Evolutionary conservation across 2,888 invertebrate genomes (phyloP), one percentile per base, ranked within the genome.

Genomic region (Hermaeophaga mercurialis): DNA sequence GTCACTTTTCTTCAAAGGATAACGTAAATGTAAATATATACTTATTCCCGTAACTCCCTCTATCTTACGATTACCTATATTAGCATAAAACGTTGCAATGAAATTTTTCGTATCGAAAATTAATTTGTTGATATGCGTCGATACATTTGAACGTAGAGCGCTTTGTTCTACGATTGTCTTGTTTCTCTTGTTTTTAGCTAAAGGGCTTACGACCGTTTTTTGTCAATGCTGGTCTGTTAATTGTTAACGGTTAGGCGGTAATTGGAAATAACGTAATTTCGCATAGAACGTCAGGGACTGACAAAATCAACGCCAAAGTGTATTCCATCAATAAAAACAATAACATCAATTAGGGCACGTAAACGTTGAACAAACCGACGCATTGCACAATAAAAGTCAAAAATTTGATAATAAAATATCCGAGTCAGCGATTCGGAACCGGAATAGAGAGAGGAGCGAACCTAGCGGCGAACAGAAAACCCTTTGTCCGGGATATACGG

Each of bases 341-440:
- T 56, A 49, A 49, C 28, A 49, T 26, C 49, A 38, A 50, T 56
- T 38, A 50, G 26, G 26, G 15, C 49, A 50, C 39, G 45, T 44
- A 49, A 50, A 45, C 45, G 45, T 39, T 45, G 50, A 56, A 50
- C 45, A 49, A 38, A 44, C 22, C 39, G 15, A 15, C 22, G 38
- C 56, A 17, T 45, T 49, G 26, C 50, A 52, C 49, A 56, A 56
- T 56, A 56, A 71, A 71, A 70, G 71, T 70, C 66, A 54, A 49
- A 70, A 72, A 72, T 70, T 70, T 68, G 68, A 70, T 71, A 68
- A 71, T 71, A 71, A 72, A 73, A 73, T 70, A 67, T 72, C 70
- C 67, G 68, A 70, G 61, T 69, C 68, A 66, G 70, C 71, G 60
- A 58, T 48, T 65, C 59, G 67, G 59, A 67, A 63, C 66, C 31